Conservation (phyloP, 2,113 vertebrate genomes). For the Oxygymnocypris stewartii region DNA sequence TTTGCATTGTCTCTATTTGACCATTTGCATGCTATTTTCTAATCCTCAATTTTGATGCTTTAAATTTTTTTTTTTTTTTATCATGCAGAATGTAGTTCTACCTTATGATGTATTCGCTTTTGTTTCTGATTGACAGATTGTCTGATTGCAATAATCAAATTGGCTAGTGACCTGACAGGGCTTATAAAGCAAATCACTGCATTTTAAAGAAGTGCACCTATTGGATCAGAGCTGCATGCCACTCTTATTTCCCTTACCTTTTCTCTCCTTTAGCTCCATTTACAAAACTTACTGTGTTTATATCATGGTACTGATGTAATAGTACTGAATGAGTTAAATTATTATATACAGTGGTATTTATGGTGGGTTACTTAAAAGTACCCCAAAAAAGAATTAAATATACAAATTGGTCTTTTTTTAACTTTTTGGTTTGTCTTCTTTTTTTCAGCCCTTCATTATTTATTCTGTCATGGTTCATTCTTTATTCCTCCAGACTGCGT, state of each 20-base stretch:
- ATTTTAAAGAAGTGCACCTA: neutral
- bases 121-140: neutral
- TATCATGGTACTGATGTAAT: neutral
- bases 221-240: neutral
- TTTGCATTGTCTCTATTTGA: neutral
- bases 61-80: too few relatives aligned
- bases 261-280: neutral
- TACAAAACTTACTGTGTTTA: neutral
- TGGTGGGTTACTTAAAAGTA: too few relatives aligned
- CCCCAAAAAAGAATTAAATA: too few relatives aligned
- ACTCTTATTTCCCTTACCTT: neutral
- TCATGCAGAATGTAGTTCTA: neutral
- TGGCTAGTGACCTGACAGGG: neutral
- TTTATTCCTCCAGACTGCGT: slow-evolving; percentile 63
- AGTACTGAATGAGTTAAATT: neutral
- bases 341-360: neutral
- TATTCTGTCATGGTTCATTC: slow-evolving; percentile 52
- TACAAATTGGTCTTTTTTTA: too few relatives aligned
- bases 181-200: neutral
- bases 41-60: too few relatives aligned
- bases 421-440: slow-evolving; percentile 33
- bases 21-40: too few relatives aligned
- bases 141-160: neutral
- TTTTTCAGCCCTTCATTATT: slow-evolving; percentile 62
- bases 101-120: neutral